Percentiles rank a stretch among this genome's conserved stretches.
phyloP scores from a whole-genome alignment of 2,888 invertebrate species.

The Smittia sp. region DNA sequence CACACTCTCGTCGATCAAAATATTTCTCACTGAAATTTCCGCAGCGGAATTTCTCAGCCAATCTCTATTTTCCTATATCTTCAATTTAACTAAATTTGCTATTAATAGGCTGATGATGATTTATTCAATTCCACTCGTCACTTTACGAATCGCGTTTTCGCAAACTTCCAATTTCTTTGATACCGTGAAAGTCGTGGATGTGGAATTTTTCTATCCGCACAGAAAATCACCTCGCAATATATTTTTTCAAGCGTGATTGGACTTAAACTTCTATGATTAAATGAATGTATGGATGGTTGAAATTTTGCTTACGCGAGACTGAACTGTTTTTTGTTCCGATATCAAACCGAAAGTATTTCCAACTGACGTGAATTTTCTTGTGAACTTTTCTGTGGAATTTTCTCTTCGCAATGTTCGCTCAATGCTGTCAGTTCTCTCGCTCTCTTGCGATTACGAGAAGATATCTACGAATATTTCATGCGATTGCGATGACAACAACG shows the following conservation, averaged over 20 bases:
- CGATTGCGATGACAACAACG: too few species aligned
- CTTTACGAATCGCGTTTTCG: too few species aligned
- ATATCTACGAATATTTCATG: too few species aligned
- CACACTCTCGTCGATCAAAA: conserved; percentile 14
- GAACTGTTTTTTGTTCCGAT: conserved; percentile 34
- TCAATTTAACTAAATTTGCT: background rate
- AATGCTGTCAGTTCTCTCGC: conserved; percentile 23
- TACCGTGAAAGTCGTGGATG: too few species aligned
- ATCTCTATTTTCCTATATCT: background rate
- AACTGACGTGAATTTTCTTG: conserved; percentile 38
- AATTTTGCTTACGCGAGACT: conserved; percentile 36
- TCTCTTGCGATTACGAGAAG: background rate
- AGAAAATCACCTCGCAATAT: background rate
- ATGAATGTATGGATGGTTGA: conserved; percentile 12
- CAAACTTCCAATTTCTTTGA: too few species aligned
- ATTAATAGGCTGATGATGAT: background rate
- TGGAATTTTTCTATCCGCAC: background rate
- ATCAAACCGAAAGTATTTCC: conserved; percentile 39
- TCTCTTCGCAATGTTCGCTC: background rate
- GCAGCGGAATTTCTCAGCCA: conserved; percentile 10
- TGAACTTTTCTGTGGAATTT: conserved; percentile 15
- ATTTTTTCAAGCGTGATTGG: background rate
- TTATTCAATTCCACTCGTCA: background rate
- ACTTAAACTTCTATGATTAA: conserved; percentile 24
- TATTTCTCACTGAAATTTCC: conserved; percentile 19